phyloP scores from a whole-genome alignment of 2,797 vertebrate genomes.

The Melanotaenia boesemani region DNA sequence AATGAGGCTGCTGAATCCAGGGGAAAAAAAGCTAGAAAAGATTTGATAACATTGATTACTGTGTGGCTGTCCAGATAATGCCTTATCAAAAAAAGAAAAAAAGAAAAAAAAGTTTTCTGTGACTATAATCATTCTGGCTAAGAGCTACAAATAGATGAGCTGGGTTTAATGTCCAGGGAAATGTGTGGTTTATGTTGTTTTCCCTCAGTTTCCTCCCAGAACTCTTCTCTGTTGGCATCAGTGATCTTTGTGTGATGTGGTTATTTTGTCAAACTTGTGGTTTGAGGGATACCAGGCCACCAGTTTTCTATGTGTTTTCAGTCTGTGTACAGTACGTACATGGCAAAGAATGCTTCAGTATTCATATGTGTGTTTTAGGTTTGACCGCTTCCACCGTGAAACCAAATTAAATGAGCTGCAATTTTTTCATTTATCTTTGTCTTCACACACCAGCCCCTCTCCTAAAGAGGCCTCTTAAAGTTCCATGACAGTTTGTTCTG shows the following conservation, averaged over 20 bases:
- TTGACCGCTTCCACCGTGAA: constrained; percentile 5
- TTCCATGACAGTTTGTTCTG: constrained; percentile 20
- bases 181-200: constrained; percentile 41
- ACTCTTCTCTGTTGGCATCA: constrained; percentile 26
- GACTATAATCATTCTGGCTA: constrained; percentile 24
- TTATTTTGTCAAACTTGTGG: constrained; percentile 36
- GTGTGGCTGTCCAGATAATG: constrained; percentile 35
- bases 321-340: constrained; percentile 16
- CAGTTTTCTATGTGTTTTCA: constrained; percentile 25
- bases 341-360: constrained; percentile 11
- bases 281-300: constrained; percentile 23
- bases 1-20: constrained; percentile 50
- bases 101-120: constrained; percentile 24
- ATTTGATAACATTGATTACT: constrained; percentile 56
- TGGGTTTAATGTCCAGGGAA: constrained; percentile 33
- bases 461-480: constrained; percentile 11
- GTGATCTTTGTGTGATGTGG: constrained; percentile 50
- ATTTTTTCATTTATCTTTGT: constrained; percentile 13
- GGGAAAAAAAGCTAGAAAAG: constrained; percentile 29
- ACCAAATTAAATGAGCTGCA: constrained; percentile 17
- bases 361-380: constrained; percentile 8
- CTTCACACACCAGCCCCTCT: not conserved
- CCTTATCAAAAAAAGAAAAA: constrained; percentile 28
- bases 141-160: constrained; percentile 38
- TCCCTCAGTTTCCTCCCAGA: constrained; percentile 53